These are phyloP conservation scores for Eristalis intricaria DNA, from an alignment of 2,888 invertebrate genomes.

Conservation along the genomic window DNA sequence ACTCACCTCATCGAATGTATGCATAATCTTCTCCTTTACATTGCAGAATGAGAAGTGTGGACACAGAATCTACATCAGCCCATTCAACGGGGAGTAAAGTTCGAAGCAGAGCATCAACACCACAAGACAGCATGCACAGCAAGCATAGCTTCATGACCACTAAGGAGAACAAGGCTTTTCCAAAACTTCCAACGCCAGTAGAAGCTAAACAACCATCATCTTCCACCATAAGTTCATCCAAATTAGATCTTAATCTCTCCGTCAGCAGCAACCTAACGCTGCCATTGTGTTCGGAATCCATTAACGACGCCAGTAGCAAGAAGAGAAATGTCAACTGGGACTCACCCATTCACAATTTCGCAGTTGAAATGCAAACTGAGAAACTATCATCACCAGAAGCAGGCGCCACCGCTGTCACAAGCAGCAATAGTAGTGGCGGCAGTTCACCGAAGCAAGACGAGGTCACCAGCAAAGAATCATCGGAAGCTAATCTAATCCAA, in stretches of 20 bases:
- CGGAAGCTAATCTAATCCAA: slow-evolving; percentile 74
- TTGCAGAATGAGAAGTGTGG: slow-evolving; percentile 76
- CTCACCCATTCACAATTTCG: slow-evolving; percentile 79
- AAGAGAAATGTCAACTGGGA: slow-evolving; percentile 81
- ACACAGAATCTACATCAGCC: slow-evolving; percentile 51
- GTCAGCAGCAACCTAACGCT: slow-evolving; percentile 8
- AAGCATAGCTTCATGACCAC: slow-evolving; percentile 33
- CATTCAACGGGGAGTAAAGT: slow-evolving; percentile 9
- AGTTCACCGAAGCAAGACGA: slow-evolving; percentile 25
- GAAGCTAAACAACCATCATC: slow-evolving; percentile 41
- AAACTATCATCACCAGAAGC: slow-evolving; percentile 75
- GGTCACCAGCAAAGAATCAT: slow-evolving; percentile 68
- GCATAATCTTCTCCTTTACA: not conserved
- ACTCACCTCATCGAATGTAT: not conserved
- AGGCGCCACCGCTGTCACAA: slow-evolving; percentile 2
- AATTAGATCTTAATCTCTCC: slow-evolving; percentile 47
- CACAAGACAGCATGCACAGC: slow-evolving; percentile 50
- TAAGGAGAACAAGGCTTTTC: slow-evolving; percentile 40
- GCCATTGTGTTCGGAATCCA: slow-evolving; percentile 17
- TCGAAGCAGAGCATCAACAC: slow-evolving; percentile 53
- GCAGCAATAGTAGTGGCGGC: slow-evolving; percentile 29
- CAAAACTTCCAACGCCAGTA: slow-evolving; percentile 2
- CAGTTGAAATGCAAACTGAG: slow-evolving; percentile 75
- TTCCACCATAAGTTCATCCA: slow-evolving; percentile 26
- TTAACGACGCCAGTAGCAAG: slow-evolving; percentile 66